Percentiles rank a stretch among this genome's conserved stretches.
Conservation (phyloP, 1,140 invertebrate species). For the Heliconius hewitsoni region DNA sequence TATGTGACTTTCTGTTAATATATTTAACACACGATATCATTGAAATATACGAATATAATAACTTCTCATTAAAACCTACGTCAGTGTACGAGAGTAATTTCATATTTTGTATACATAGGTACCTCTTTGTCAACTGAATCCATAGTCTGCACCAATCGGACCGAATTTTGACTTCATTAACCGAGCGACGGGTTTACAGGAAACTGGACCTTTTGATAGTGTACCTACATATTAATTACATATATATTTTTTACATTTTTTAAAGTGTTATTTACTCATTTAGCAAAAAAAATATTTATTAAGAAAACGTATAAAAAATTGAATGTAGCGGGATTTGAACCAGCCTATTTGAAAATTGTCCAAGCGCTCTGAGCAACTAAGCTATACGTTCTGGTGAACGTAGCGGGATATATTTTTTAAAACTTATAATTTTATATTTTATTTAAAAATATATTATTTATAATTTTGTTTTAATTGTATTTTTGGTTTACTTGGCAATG, state of each 20-base stretch:
- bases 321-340: too few relatives aligned
- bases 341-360: too few relatives aligned
- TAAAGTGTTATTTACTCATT: too few relatives aligned
- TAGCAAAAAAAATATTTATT: too few relatives aligned
- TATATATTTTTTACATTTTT: background rate
- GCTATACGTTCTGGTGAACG: too few relatives aligned
- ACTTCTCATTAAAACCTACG: background rate
- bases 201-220: background rate
- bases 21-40: background rate
- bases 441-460: too few relatives aligned
- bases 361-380: too few relatives aligned
- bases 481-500: too few relatives aligned
- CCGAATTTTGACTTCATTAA: constrained; percentile 18
- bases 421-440: too few relatives aligned
- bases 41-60: background rate
- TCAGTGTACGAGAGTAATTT: background rate
- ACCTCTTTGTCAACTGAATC: constrained; percentile 11
- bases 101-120: background rate
- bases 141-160: constrained; percentile 14
- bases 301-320: too few relatives aligned
- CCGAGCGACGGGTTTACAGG: background rate
- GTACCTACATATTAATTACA: background rate
- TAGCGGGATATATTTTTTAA: too few relatives aligned
- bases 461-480: too few relatives aligned
- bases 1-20: background rate